phyloP scores from a whole-genome alignment of 2,797 vertebrate species.

The Toxotes lorentzi region DNA sequence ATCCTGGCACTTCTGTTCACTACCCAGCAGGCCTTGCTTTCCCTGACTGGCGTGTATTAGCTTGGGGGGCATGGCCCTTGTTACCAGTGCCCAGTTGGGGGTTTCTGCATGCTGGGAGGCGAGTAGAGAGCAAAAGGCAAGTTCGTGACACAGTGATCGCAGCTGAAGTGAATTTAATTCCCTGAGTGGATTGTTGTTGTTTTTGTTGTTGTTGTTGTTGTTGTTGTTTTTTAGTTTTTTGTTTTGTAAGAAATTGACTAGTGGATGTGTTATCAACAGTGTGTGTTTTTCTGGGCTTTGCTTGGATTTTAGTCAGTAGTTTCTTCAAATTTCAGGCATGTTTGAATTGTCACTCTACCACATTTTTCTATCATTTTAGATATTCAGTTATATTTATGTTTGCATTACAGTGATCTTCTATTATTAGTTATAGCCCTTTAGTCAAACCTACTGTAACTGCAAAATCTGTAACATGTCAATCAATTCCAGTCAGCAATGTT shows the following conservation, averaged over 20 bases:
- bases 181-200: conserved; percentile 33
- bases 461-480: background rate
- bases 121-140: conserved; percentile 59
- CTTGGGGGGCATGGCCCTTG: conserved; percentile 66
- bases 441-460: background rate
- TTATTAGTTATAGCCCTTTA: no score
- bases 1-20: conserved; percentile 58
- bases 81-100: conserved; percentile 69
- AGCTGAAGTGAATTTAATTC: conserved; percentile 62
- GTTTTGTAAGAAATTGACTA: conserved; percentile 27
- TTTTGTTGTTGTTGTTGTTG: no score
- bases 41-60: conserved; percentile 50
- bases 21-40: conserved; percentile 62
- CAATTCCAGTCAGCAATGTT: no score
- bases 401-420: background rate
- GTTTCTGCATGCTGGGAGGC: conserved; percentile 61
- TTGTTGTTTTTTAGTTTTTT: background rate
- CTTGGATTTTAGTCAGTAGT: background rate
- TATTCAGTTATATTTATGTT: background rate
- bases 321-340: background rate
- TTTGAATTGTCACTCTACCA: background rate
- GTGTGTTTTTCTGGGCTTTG: conserved; percentile 11
- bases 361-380: background rate
- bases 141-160: conserved; percentile 59
- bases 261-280: conserved; percentile 26